Percentiles rank a stretch among this genome's conserved stretches.
phyloP scores from a whole-genome alignment of 2,888 invertebrate species.

The Chirona hameri region DNA sequence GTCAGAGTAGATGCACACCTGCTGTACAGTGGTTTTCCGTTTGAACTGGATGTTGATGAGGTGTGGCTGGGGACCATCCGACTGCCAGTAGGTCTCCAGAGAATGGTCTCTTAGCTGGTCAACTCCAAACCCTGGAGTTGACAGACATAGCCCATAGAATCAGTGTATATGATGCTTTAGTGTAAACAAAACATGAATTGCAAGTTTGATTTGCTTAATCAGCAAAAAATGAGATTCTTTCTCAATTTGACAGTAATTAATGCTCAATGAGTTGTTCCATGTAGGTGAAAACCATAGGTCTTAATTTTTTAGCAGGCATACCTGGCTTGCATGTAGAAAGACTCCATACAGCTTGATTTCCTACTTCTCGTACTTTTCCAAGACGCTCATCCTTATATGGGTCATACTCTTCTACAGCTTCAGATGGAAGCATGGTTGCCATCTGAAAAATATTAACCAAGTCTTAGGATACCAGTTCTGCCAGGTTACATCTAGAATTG shows the following conservation, averaged over 20 bases:
- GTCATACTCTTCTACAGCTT: slow-evolving; percentile 49
- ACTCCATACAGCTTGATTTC: slow-evolving; percentile 93
- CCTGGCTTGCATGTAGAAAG: slow-evolving; percentile 97
- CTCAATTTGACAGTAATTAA: too few relatives aligned
- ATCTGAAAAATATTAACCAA: neutral
- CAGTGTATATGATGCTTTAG: too few relatives aligned
- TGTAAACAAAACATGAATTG: too few relatives aligned
- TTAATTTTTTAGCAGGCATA: neutral
- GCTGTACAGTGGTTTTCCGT: slow-evolving; percentile 87
- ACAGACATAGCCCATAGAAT: too few relatives aligned
- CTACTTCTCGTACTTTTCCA: slow-evolving; percentile 73
- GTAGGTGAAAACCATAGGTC: too few relatives aligned
- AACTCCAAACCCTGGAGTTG: slow-evolving; percentile 86
- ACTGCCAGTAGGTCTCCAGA: slow-evolving; percentile 98
- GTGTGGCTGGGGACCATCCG: slow-evolving; percentile 97
- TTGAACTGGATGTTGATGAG: slow-evolving; percentile 95
- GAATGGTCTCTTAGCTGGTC: slow-evolving; percentile 93
- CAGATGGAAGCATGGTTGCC: neutral
- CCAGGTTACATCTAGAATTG: too few relatives aligned
- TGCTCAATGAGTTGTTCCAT: too few relatives aligned
- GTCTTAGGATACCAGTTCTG: too few relatives aligned
- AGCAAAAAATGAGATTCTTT: too few relatives aligned
- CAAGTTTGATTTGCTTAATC: too few relatives aligned
- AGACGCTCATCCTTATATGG: slow-evolving; percentile 59
- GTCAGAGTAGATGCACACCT: slow-evolving; percentile 95